Base-by-base conservation (phyloP, 2,797 vertebrate genomes). In the Catamblyrhynchus diadema region DNA sequence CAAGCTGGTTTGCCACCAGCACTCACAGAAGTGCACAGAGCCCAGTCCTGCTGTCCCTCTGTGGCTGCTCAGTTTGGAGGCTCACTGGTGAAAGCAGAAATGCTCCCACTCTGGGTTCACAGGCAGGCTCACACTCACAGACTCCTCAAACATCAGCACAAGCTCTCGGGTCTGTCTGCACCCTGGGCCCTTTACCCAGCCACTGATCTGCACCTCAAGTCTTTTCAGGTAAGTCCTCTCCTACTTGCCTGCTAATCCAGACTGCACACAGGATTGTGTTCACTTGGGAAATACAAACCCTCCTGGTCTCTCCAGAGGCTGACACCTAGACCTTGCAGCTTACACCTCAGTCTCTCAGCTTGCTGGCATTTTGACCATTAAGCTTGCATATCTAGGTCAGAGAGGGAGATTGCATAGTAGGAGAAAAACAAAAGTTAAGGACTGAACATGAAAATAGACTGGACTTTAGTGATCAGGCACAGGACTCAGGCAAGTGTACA, bases 401-500 rank as follows among this genome's bases (percentile, higher is more conserved):
- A 89, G 53, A 44, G 10, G 18, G 33, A 66, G 11, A 54, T 20
- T 66, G 42, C 13, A 45, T 0, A 28, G 22, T 4, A 37, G 3
- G 4, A 17, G 3, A 1, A 3, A 8, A 30, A 33, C 28, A 27
- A 25, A 28, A 17, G 4, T 8, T 42, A 35, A 85, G n/a, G 25
- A 45, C 41, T 85, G 41, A 20, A 39, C 35, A 39, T 8, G 6
- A 51, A 62, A 79, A 70, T 10, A 48, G 20, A 28, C 8, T 64
- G n/a, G n/a, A 59, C 37, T 60, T n/a, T 27, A 59, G 35, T 59
- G 35, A 27, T 59, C 25, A 64, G 17, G 28, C 37, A 48, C 10
- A 48, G 32, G 15, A 20, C 6, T 47, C 4, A 0, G 35, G n/a
- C 18, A 54, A 82, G 3, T 8, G 24, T 2, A 37, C 24, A 27